phyloP scores from a whole-genome alignment of 2,113 vertebrate genomes.

The Panurus biarmicus region DNA sequence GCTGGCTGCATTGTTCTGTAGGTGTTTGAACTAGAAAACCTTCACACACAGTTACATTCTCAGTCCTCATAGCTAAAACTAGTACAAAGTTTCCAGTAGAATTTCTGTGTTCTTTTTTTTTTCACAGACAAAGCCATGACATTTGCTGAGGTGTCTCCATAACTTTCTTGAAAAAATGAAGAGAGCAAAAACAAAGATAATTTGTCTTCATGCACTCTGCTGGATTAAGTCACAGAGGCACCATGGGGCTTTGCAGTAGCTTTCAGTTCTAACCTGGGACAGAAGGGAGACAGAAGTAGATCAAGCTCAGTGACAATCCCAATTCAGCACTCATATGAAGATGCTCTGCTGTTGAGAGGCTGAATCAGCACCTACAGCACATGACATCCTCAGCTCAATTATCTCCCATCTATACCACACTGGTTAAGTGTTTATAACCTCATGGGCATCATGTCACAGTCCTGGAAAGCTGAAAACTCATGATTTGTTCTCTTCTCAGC shows the following conservation, averaged over 20 bases:
- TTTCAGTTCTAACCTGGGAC: neutral
- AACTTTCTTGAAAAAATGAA: neutral
- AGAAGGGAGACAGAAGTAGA: neutral
- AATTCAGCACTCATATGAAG: neutral
- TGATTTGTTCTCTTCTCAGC: neutral
- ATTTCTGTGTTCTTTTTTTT: neutral
- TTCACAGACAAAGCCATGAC: neutral
- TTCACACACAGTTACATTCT: neutral
- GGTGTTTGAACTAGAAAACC: neutral
- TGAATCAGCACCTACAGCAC: neutral
- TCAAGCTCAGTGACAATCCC: neutral
- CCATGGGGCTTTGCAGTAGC: neutral
- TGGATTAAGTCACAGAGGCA: neutral
- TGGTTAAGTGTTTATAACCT: too few relatives aligned
- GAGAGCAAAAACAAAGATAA: neutral
- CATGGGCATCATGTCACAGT: too few relatives aligned
- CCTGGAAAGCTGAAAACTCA: neutral
- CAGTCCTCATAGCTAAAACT: neutral
- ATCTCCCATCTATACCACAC: fast-evolving
- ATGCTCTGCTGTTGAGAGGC: too few relatives aligned
- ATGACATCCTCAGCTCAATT: fast-evolving
- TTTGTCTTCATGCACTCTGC: neutral
- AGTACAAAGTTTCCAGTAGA: neutral
- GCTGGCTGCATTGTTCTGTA: neutral
- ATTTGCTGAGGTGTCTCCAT: neutral